A percentile compares a stretch with the other conserved stretches of the same genome.
These are phyloP conservation scores for Sphaeridia pumilis DNA, from an alignment of 2,888 invertebrate genomes.

Conservation along the genomic window DNA sequence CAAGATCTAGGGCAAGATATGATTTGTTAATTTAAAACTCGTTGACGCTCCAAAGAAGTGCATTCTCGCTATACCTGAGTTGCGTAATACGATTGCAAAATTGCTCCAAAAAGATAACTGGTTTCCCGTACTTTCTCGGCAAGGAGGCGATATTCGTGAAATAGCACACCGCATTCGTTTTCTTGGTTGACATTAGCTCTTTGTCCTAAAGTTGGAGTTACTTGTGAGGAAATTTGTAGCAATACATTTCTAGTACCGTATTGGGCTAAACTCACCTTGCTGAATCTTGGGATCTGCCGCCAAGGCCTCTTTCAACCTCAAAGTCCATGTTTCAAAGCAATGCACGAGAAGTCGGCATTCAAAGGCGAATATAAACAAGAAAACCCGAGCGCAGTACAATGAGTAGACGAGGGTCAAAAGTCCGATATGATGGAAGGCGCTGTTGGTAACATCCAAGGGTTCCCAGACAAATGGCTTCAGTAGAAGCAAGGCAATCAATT, in stretches of 20 bases:
- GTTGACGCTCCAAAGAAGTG: neutral
- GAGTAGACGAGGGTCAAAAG: conserved; percentile 25
- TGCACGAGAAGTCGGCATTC: conserved; percentile 23
- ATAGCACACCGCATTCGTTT: conserved; percentile 17
- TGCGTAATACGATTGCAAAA: conserved; percentile 32
- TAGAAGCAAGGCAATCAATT: conserved; percentile 21
- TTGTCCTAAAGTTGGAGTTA: too few species aligned
- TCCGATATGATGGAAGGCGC: conserved; percentile 14
- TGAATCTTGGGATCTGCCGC: neutral
- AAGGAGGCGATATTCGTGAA: conserved; percentile 20
- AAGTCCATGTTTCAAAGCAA: conserved; percentile 28
- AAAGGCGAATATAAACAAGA: conserved; percentile 31
- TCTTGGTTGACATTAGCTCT: conserved; percentile 6
- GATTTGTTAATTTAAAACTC: neutral
- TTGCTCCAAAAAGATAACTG: conserved; percentile 25
- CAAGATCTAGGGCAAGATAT: conserved; percentile 18
- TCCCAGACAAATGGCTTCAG: conserved; percentile 18
- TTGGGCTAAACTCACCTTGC: neutral
- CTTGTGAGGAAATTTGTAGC: too few species aligned
- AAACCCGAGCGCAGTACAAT: conserved; percentile 23
- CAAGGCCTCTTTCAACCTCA: conserved; percentile 17
- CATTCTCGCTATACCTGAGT: conserved; percentile 20
- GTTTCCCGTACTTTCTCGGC: conserved; percentile 22
- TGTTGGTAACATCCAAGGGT: neutral
- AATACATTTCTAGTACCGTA: too few species aligned